Conservation (phyloP, 2,113 vertebrate species). For the Oreotragus oreotragus region DNA sequence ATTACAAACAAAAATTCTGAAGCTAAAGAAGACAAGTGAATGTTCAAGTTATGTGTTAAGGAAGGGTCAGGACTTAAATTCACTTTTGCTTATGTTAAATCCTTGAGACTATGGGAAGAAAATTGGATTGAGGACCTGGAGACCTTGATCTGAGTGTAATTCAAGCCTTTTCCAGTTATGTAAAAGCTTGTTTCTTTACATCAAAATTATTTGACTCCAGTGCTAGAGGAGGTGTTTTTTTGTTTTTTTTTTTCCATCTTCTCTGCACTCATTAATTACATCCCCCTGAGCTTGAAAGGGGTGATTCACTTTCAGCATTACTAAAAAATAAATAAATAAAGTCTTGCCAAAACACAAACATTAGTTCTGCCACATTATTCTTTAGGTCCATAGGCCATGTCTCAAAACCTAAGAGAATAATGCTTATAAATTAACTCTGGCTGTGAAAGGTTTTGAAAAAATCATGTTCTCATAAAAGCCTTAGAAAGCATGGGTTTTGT, state of each 20-base stretch:
- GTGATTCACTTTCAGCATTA: slow-evolving; percentile 65
- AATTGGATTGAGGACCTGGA: not conserved
- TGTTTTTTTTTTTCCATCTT: slow-evolving; percentile 37
- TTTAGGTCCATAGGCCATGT: slow-evolving; percentile 60
- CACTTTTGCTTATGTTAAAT: not conserved
- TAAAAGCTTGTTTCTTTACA: slow-evolving; percentile 5
- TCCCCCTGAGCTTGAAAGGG: slow-evolving; percentile 61
- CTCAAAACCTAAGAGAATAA: slow-evolving; percentile 66
- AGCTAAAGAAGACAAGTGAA: not conserved
- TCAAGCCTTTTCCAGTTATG: not conserved
- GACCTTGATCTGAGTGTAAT: not conserved
- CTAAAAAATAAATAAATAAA: slow-evolving; percentile 70
- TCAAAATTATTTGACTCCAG: slow-evolving; percentile 36
- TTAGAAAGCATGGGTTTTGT: slow-evolving; percentile 56
- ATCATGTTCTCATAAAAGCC: slow-evolving; percentile 65
- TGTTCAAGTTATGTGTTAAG: not conserved
- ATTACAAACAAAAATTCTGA: not conserved
- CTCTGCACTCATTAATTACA: slow-evolving; percentile 65
- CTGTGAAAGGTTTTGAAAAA: slow-evolving; percentile 67
- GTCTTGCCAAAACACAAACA: slow-evolving; percentile 70
- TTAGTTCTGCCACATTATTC: slow-evolving; percentile 74
- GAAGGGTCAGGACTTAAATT: not conserved
- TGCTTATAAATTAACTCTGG: slow-evolving; percentile 68
- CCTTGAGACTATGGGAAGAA: not conserved
- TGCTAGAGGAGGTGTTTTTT: not conserved